Conservation (phyloP, 2,797 vertebrate genomes). For the Cyprinella venusta region DNA sequence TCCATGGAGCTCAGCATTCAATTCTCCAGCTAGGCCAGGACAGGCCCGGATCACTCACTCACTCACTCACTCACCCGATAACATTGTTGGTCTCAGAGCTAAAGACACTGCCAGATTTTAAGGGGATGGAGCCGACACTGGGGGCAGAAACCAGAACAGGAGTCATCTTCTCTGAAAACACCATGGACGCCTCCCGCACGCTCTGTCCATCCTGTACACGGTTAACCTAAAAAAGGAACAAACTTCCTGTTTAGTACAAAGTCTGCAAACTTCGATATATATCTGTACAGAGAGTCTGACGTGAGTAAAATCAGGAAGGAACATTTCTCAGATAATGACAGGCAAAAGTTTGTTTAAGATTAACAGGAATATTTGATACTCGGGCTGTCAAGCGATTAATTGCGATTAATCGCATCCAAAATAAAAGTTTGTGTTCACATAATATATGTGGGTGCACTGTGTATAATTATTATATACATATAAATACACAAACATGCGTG, state of each 20-base stretch:
- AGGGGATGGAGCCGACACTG: conserved; percentile 75
- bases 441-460: too few relatives aligned
- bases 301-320: not conserved
- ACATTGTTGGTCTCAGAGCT: conserved; percentile 65
- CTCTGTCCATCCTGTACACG: conserved; percentile 82
- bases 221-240: conserved; percentile 81
- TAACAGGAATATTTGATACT: not conserved
- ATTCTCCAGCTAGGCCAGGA: not conserved
- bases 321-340: conserved; percentile 22
- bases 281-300: not conserved
- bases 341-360: not conserved
- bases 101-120: conserved; percentile 70
- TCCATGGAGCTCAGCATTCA: not conserved
- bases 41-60: not conserved
- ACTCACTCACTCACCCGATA: conserved; percentile 68
- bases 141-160: conserved; percentile 75
- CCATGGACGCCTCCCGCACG: conserved; percentile 81
- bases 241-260: conserved; percentile 9
- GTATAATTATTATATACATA: too few relatives aligned
- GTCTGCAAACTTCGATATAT: not conserved
- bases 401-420: too few relatives aligned
- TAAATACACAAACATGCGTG: too few relatives aligned
- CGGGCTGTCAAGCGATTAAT: too few relatives aligned
- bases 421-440: too few relatives aligned
- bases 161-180: conserved; percentile 85